phyloP scores from a whole-genome alignment of 2,797 vertebrate species.

The Onychomys leucogaster region DNA sequence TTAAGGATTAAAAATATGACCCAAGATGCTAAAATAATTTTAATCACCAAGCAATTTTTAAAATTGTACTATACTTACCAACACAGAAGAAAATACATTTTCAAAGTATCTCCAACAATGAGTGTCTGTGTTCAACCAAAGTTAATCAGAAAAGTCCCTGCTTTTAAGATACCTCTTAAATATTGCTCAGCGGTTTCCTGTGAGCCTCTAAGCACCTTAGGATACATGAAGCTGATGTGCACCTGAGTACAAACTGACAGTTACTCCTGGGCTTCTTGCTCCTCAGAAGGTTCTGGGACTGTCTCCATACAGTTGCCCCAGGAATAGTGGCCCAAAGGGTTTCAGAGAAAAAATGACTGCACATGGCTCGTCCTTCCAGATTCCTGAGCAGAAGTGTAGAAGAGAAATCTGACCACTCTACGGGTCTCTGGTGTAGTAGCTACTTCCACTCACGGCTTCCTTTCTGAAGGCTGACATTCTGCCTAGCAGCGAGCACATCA shows the following conservation, averaged over 20 bases:
- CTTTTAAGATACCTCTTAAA: slow-evolving; percentile 52
- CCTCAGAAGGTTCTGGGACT: background rate
- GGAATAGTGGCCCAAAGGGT: background rate
- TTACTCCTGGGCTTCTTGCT: background rate
- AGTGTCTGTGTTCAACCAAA: slow-evolving; percentile 36
- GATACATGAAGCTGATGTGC: background rate
- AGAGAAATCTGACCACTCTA: background rate
- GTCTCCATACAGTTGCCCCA: background rate
- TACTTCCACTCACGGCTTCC: background rate
- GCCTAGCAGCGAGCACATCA: background rate
- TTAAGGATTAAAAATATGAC: slow-evolving; percentile 27
- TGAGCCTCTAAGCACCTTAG: slow-evolving; percentile 44
- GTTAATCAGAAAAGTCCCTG: slow-evolving; percentile 47
- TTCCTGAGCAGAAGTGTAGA: background rate
- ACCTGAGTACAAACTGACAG: slow-evolving; percentile 69
- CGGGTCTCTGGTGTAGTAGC: background rate
- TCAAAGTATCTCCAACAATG: slow-evolving; percentile 32
- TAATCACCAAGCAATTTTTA: slow-evolving; percentile 19
- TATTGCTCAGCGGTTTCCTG: background rate
- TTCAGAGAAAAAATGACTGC: background rate
- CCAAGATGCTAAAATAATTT: slow-evolving; percentile 51
- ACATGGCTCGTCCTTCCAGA: background rate
- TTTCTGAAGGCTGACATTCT: background rate
- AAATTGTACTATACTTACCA: slow-evolving; percentile 33
- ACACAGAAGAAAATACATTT: slow-evolving; percentile 26